Conservation (phyloP, 2,113 vertebrate genomes). For the Vicugna pacos region DNA sequence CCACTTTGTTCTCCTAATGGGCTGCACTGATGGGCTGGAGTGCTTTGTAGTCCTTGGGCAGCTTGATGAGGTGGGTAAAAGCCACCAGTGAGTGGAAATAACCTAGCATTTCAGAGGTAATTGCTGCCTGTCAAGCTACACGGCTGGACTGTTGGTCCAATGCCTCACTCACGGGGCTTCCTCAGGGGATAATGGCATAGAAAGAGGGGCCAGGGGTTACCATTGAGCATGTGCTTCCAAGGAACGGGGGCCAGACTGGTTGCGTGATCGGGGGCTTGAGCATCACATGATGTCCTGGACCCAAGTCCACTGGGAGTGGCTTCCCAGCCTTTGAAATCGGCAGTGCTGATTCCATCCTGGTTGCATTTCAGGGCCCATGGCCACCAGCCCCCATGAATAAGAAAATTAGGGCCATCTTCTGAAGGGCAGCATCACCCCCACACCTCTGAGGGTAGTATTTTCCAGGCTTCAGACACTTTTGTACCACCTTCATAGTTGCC, state of each 20-base stretch:
- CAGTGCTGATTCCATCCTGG: too few species aligned
- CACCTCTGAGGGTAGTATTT: neutral
- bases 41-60: conserved; percentile 47
- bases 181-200: neutral
- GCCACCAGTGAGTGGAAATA: conserved; percentile 69
- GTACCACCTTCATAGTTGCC: neutral
- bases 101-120: conserved; percentile 68
- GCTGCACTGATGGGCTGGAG: conserved; percentile 30
- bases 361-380: neutral
- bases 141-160: conserved; percentile 12
- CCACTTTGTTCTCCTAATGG: conserved; percentile 63
- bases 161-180: neutral
- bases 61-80: conserved; percentile 68
- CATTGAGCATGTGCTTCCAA: neutral
- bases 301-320: accelerated
- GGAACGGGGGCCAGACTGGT: neutral
- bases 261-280: neutral
- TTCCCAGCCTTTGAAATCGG: neutral
- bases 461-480: neutral
- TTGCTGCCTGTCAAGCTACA: conserved; percentile 56
- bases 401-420: neutral
- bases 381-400: neutral
- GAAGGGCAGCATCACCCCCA: neutral
- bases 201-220: neutral
- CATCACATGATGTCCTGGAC: neutral